A percentile compares a stretch with the other conserved stretches of the same genome.
Evolutionary conservation across 2,888 invertebrate genomes (phyloP).

Genomic region (Himalopsyche kuldschensis): DNA sequence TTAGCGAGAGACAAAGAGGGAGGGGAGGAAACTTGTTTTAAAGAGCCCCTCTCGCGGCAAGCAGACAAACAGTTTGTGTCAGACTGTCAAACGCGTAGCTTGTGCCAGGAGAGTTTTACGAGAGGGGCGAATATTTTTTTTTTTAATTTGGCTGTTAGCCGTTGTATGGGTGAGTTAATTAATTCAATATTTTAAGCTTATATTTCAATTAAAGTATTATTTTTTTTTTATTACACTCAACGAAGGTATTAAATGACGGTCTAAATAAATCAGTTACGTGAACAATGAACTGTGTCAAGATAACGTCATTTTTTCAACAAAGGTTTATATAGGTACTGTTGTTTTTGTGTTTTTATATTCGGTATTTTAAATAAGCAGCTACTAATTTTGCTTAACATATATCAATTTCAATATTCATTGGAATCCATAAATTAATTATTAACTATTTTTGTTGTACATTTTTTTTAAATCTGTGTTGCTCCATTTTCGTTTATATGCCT

Average conservation of each 20-base stretch:
- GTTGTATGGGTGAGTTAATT: slow-evolving; percentile 59
- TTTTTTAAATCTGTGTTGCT: neutral
- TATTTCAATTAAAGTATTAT: neutral
- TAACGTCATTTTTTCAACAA: neutral
- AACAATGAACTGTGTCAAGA: neutral
- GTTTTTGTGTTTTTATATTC: neutral
- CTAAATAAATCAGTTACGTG: neutral
- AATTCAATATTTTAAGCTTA: neutral
- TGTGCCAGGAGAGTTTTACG: slow-evolving; percentile 48
- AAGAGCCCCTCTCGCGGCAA: neutral
- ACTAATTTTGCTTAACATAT: neutral
- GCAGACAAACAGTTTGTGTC: slow-evolving; percentile 49
- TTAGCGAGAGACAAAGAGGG: slow-evolving; percentile 3
- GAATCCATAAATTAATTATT: neutral
- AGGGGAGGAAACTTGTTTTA: slow-evolving; percentile 8
- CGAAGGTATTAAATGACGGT: neutral
- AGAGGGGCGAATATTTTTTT: slow-evolving; percentile 47
- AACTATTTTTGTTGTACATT: too few species aligned
- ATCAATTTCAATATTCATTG: neutral
- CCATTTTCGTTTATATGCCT: neutral
- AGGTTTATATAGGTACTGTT: neutral
- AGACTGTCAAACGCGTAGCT: slow-evolving; percentile 49
- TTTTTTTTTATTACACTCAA: neutral
- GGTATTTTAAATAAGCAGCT: neutral
- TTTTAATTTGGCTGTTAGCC: slow-evolving; percentile 64